Base-by-base conservation (phyloP, 1,140 invertebrate species). In the Elysia chlorotica region DNA sequence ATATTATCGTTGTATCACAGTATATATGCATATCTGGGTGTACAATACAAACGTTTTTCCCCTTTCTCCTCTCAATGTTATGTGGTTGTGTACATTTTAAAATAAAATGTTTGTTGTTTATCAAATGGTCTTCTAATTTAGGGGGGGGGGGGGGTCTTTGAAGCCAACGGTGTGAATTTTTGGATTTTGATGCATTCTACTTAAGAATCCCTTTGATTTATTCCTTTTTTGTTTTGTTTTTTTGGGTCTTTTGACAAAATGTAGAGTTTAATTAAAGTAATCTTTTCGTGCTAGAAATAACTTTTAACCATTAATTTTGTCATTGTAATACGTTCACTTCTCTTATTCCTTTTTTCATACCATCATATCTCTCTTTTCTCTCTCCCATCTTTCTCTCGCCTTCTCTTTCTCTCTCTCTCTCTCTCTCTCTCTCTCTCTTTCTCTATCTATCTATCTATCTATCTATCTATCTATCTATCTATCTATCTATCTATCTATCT, bases 61-160 rank as follows among this genome's bases (percentile, higher is more conserved):
- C 36, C 72, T n/a, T 23, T 66, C 17, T 61, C 56, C 70, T 71
- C 57, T 57, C 63, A 48, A 14, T n/a, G 41, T n/a, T 48, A 10
- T 10, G 10, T 48, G 41, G 10, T 48, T 48, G 41, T 48, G 10
- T 48, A n/a, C 41, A 48, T 48, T n/a, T 48, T 48, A n/a, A 48
- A 48, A 48, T n/a, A n/a, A n/a, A n/a, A n/a, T n/a, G n/a, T n/a
- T n/a, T 48, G 10, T 48, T 10, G 41, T 48, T 10, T 48, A 48
- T n/a, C 10, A n/a, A 48, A 48, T 48, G 41, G 10, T 14, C 41
- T 14, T 10, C 41, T 48, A 10, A 10, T n/a, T 14, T n/a, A 48
- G 10, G n/a, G 10, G 41, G n/a, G 10, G 41, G 10, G 10, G 41
- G 10, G n/a, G 41, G n/a, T 14, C 41, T n/a, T n/a, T n/a, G n/a